Conservation (phyloP, 2,113 vertebrate genomes). For the Semnopithecus entellus region DNA sequence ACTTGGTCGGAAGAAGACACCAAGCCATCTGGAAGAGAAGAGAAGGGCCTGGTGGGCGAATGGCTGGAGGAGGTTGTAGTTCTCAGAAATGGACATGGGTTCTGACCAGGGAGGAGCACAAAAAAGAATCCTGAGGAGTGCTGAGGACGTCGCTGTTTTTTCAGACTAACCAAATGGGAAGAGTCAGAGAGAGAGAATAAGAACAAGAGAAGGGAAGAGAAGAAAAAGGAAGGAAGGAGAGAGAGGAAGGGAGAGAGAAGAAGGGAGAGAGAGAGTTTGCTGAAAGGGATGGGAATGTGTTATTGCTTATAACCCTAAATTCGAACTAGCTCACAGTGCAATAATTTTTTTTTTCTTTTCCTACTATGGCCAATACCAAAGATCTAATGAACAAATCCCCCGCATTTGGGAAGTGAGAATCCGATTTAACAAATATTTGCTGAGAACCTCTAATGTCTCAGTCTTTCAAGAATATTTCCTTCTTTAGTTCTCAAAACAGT, state of each 20-base stretch:
- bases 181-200: neutral
- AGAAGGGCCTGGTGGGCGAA: rapidly evolving
- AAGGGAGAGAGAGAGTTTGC: neutral
- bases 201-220: neutral
- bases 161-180: neutral
- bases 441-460: neutral
- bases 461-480: neutral
- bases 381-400: neutral
- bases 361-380: too few relatives aligned
- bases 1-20: neutral
- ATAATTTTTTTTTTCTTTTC: neutral
- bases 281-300: too few relatives aligned
- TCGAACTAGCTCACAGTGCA: neutral
- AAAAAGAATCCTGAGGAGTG: neutral
- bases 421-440: neutral
- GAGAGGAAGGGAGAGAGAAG: neutral
- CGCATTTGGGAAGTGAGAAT: neutral
- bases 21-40: neutral
- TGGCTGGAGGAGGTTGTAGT: neutral
- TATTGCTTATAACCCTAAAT: neutral
- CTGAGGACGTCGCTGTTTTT: neutral
- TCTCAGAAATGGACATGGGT: neutral
- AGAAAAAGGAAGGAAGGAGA: neutral
- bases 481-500: neutral
- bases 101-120: neutral